Evolutionary conservation across 2,797 vertebrate species (phyloP).

Genomic region (Myripristis murdjan): DNA sequence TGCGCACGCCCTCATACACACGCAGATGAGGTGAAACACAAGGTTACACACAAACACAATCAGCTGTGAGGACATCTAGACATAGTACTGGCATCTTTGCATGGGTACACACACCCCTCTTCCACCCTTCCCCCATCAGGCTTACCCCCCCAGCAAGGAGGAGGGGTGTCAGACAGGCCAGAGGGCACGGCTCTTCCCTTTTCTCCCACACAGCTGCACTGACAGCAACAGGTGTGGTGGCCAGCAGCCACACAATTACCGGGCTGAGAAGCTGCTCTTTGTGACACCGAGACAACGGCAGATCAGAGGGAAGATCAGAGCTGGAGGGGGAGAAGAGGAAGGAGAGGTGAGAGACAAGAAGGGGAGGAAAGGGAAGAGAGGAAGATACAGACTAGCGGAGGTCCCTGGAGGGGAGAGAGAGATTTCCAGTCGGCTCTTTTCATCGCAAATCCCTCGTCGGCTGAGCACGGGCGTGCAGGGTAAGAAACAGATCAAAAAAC

Average conservation of each 20-base stretch:
- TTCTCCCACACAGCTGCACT: slow-evolving; percentile 55
- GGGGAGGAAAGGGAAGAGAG: slow-evolving; percentile 17
- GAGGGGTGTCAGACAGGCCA: slow-evolving; percentile 52
- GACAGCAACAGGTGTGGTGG: slow-evolving; percentile 85
- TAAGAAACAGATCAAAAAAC: slow-evolving; percentile 61
- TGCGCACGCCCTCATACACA: slow-evolving; percentile 43
- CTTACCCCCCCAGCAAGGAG: slow-evolving; percentile 45
- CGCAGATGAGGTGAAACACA: slow-evolving; percentile 61
- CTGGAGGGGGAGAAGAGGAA: slow-evolving; percentile 38
- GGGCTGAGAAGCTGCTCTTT: slow-evolving; percentile 68
- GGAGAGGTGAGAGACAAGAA: slow-evolving; percentile 45
- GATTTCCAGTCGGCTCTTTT: slow-evolving; percentile 64
- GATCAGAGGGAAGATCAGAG: slow-evolving; percentile 73
- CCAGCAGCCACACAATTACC: slow-evolving; percentile 78
- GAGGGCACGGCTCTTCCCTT: slow-evolving; percentile 41
- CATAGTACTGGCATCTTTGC: neutral
- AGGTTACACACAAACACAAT: slow-evolving; percentile 75
- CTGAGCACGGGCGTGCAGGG: slow-evolving; percentile 27
- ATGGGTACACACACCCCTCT: neutral
- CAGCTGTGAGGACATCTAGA: slow-evolving; percentile 37
- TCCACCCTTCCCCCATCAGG: slow-evolving; percentile 35
- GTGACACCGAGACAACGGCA: slow-evolving; percentile 69
- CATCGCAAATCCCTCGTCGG: slow-evolving; percentile 60
- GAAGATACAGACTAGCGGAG: slow-evolving; percentile 55
- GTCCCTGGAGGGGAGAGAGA: slow-evolving; percentile 49